A percentile compares a stretch with the other conserved stretches of the same genome.
Conservation (phyloP, 1,140 invertebrate species). For the Drosophila pseudoananassae region DNA sequence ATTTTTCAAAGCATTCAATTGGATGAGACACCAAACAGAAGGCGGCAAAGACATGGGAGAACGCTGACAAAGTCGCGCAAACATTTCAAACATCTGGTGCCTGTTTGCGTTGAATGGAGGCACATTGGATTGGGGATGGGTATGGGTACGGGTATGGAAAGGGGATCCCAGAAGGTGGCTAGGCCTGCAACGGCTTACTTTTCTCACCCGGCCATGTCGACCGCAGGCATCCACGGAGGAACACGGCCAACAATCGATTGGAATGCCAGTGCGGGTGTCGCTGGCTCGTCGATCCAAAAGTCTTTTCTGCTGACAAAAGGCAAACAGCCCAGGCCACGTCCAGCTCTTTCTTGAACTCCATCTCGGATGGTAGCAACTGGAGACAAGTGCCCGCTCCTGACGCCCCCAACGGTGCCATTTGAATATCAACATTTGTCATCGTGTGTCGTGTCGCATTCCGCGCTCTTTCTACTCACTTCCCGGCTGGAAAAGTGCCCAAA, state of each 20-base stretch:
- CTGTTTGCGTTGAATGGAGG: conserved; percentile 46
- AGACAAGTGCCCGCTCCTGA: conserved; percentile 39
- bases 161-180: conserved; percentile 1
- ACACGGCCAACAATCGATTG: conserved; percentile 73
- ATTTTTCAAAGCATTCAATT: conserved; percentile 65
- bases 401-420: conserved; percentile 71
- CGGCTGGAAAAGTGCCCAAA: conserved; percentile 68
- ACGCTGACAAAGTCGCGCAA: conserved; percentile 68
- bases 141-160: neutral
- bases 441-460: conserved; percentile 75
- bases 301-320: conserved; percentile 47
- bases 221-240: conserved; percentile 47
- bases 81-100: conserved; percentile 72
- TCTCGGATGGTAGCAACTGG: neutral
- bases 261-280: conserved; percentile 69
- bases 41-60: conserved; percentile 25
- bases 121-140: neutral
- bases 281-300: conserved; percentile 19
- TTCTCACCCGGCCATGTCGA: conserved; percentile 59
- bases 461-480: conserved; percentile 39
- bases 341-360: neutral
- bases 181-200: conserved; percentile 60
- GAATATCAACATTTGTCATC: conserved; percentile 81
- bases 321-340: conserved; percentile 26
- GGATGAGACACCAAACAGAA: conserved; percentile 30